phyloP scores from a whole-genome alignment of 2,888 invertebrate genomes.

The Ochropacha duplaris region DNA sequence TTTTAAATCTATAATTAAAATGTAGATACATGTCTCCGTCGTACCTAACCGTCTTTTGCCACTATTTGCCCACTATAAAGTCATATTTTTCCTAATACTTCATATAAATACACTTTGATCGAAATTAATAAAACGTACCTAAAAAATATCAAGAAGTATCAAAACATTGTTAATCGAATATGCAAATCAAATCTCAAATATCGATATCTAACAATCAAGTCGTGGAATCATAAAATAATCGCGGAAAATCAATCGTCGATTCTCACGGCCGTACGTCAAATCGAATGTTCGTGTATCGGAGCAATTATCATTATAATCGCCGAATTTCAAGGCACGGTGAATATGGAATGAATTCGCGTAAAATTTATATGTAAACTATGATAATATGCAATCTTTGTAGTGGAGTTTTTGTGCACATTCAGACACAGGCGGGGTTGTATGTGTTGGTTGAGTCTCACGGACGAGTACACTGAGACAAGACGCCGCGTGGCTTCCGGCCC shows the following conservation, averaged over 20 bases:
- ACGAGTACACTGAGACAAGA: conserved; percentile 77
- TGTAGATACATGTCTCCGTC: too few relatives aligned
- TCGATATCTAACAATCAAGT: conserved; percentile 54
- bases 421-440: conserved; percentile 55
- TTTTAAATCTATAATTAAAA: too few relatives aligned
- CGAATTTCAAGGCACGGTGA: conserved; percentile 71
- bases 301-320: conserved; percentile 80
- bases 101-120: neutral
- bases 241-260: conserved; percentile 75
- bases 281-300: conserved; percentile 73
- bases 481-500: conserved; percentile 82
- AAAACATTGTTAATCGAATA: conserved; percentile 40
- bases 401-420: conserved; percentile 57
- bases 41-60: too few relatives aligned
- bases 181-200: conserved; percentile 51
- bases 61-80: too few relatives aligned
- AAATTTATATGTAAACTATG: conserved; percentile 83
- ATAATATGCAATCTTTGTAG: conserved; percentile 72
- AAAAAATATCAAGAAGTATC: conserved; percentile 8
- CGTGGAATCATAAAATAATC: conserved; percentile 56
- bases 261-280: conserved; percentile 81
- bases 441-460: conserved; percentile 75
- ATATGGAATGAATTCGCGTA: conserved; percentile 79
- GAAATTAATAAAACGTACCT: conserved; percentile 3
- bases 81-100: neutral